Percentiles rank a stretch among this genome's conserved stretches.
phyloP scores from a whole-genome alignment of 2,888 invertebrate species.

The Argyra leucocephala region DNA sequence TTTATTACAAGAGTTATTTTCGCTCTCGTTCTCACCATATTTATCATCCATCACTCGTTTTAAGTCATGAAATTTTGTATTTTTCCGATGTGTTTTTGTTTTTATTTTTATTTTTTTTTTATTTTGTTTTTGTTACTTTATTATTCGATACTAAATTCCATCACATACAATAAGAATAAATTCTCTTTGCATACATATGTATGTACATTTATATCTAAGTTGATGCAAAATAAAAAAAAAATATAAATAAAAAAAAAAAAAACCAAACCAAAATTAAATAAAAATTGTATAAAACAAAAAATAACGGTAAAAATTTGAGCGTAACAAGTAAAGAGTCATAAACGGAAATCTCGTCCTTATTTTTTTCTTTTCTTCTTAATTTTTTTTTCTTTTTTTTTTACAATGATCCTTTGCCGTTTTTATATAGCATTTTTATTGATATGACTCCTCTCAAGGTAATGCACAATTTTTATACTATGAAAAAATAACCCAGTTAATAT shows the following conservation, averaged over 20 bases:
- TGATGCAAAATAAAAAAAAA: background rate
- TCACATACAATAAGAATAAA: background rate
- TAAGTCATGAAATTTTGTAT: background rate
- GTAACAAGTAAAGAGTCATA: conserved; percentile 6
- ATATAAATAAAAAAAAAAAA: background rate
- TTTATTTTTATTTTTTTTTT: background rate
- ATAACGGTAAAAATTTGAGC: background rate
- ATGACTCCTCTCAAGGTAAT: conserved; percentile 2
- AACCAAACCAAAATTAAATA: too few species aligned
- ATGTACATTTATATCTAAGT: background rate
- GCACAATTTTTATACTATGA: background rate
- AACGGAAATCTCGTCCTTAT: background rate
- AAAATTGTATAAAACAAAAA: background rate
- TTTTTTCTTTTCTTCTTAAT: too few species aligned
- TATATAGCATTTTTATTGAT: conserved; percentile 1
- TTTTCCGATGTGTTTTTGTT: background rate
- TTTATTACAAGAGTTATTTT: background rate
- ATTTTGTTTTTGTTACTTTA: too few species aligned
- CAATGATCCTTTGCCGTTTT: background rate
- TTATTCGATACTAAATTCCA: background rate
- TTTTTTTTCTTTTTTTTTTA: too few species aligned
- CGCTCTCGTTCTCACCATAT: background rate
- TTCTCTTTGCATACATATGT: background rate
- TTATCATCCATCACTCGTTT: background rate
- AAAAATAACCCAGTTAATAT: background rate